These are phyloP conservation scores for Scylla paramamosain DNA, from an alignment of 1,140 invertebrate genomes.

Conservation along the genomic window DNA sequence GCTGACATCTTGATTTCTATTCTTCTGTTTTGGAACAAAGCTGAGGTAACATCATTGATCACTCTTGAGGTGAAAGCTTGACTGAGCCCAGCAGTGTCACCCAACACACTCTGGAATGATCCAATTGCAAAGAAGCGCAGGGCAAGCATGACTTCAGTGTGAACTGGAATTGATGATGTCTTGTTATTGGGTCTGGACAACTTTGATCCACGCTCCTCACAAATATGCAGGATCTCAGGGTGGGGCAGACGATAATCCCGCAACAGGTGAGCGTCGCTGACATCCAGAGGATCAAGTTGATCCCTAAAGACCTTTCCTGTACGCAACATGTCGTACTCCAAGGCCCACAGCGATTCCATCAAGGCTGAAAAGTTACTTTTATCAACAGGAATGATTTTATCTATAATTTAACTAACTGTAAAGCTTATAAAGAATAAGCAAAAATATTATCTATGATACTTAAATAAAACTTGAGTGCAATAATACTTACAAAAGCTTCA, in stretches of 20 bases:
- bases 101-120: background rate
- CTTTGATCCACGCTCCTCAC: background rate
- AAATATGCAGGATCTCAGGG: background rate
- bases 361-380: too few species aligned
- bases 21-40: background rate
- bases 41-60: background rate
- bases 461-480: too few species aligned
- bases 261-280: background rate
- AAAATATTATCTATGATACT: too few species aligned
- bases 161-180: background rate
- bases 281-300: background rate
- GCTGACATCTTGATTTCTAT: slow-evolving; percentile 41
- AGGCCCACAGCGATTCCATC: too few species aligned
- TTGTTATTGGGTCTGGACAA: background rate
- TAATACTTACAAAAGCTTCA: too few species aligned
- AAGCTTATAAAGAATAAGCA: too few species aligned
- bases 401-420: too few species aligned
- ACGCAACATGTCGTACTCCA: too few species aligned
- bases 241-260: background rate
- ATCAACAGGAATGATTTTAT: too few species aligned
- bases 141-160: background rate
- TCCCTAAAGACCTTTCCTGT: background rate
- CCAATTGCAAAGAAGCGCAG: background rate
- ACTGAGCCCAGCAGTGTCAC: background rate
- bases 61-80: background rate